Evolutionary conservation across 1,140 invertebrate genomes (phyloP), one percentile per base, ranked within the genome.

Genomic region (Brachionus paranguensis): DNA sequence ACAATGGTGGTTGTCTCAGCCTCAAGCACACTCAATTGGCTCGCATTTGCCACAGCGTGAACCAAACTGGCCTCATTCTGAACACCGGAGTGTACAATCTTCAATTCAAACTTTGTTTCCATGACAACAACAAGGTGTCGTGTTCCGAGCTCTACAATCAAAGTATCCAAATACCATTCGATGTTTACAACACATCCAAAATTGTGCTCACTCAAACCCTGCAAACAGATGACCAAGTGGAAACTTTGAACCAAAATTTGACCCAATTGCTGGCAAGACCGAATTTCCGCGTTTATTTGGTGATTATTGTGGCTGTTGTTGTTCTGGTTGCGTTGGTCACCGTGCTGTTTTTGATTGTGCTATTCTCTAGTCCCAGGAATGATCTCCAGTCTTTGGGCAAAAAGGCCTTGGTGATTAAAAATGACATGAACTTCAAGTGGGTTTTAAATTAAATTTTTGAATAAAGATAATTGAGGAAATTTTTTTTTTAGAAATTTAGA

Each of bases 91-190:
- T 12, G 0, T 81, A 81, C 33, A 20, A 20, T 60, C 33, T 81
- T n/a, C n/a, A 41, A 27, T 81, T 81, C 27, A 81, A 81, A 37
- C 20, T 81, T 17, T 81, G 78, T 37, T 81, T 24, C 7, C 65
- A 81, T 37, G 37, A 81, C 43, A 24, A 29, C 7, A 81, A 68
- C 43, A 60, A 81, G 37, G 78, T 64, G 53, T 41, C 78, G 2
- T 81, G 78, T 68, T 81, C 78, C 10, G 37, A 60, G 11, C 20
- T 47, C 12, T 81, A 81, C 43, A 81, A 68, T 64, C 78, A 60
- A 81, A 81, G 2, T 37, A 3, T 81, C 12, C 41, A 76, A 8
- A 37, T 76, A 11, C 43, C 72, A 47, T 20, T 47, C 20, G 72
- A 76, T 76, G 17, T 76, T 3, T 50, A 27, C 17, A 76, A 76